These are phyloP conservation scores for Plecotus auritus DNA, from an alignment of 2,113 vertebrate species.

Conservation along the genomic window DNA sequence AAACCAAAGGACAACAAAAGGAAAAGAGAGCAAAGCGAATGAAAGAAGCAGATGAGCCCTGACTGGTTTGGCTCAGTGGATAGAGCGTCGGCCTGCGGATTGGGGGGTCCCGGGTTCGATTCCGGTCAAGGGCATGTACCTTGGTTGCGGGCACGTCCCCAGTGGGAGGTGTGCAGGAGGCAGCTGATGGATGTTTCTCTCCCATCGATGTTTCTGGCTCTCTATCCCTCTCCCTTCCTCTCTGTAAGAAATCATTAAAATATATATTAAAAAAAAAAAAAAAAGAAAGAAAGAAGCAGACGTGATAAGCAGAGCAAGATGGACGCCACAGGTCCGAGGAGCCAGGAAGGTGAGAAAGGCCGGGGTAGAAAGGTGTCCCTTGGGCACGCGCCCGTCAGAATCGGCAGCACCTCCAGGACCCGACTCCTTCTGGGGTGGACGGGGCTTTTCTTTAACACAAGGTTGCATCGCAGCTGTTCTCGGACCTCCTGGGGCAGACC, in stretches of 20 bases:
- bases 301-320: not conserved
- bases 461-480: not conserved
- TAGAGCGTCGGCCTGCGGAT: too few species aligned
- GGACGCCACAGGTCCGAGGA: not conserved
- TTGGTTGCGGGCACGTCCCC: too few species aligned
- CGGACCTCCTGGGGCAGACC: not conserved
- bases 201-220: too few species aligned
- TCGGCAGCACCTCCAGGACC: not conserved
- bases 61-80: too few species aligned
- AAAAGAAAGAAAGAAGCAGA: not conserved
- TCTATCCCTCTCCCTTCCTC: too few species aligned
- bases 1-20: not conserved
- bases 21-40: not conserved
- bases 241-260: too few species aligned
- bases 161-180: too few species aligned
- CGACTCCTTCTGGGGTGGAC: not conserved
- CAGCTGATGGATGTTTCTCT: too few species aligned
- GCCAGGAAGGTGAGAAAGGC: not conserved
- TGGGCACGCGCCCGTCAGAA: not conserved
- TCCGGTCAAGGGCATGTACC: too few species aligned
- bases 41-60: not conserved
- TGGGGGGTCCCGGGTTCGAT: too few species aligned
- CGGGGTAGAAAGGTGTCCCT: not conserved
- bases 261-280: too few species aligned
- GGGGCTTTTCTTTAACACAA: not conserved